phyloP scores from a whole-genome alignment of 2,888 invertebrate species.

The Xanthostigma xanthostigma region DNA sequence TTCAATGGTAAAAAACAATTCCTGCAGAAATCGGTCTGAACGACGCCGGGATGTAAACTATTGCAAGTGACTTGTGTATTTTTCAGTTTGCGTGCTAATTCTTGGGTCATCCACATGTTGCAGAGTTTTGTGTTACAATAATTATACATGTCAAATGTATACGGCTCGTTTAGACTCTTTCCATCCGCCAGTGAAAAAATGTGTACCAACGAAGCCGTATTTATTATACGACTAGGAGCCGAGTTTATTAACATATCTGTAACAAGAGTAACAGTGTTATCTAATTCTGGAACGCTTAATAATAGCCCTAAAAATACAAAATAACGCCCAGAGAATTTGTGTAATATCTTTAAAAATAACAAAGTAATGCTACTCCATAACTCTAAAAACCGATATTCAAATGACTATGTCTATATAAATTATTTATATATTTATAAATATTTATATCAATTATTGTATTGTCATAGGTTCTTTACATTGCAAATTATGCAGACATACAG shows the following conservation, averaged over 20 bases:
- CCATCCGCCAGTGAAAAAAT: not conserved
- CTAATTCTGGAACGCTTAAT: no score
- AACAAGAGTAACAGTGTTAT: constrained; percentile 12
- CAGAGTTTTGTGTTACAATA: constrained; percentile 26
- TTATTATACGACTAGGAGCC: constrained; percentile 23
- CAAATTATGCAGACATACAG: no score
- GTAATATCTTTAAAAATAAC: no score
- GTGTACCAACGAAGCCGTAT: constrained; percentile 20
- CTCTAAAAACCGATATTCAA: no score
- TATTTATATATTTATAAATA: no score
- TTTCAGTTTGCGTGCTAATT: constrained; percentile 22
- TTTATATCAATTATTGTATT: no score
- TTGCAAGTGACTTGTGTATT: constrained; percentile 23
- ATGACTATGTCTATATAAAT: no score
- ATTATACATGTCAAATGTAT: constrained; percentile 13
- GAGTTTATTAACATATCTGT: constrained; percentile 34
- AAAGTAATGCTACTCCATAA: no score
- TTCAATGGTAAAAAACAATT: constrained; percentile 16
- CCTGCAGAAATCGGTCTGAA: constrained; percentile 23
- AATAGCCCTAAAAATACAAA: no score
- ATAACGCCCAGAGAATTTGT: no score
- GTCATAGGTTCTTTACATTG: no score
- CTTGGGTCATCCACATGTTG: constrained; percentile 23
- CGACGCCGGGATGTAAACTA: constrained; percentile 25
- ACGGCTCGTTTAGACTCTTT: constrained; percentile 1